Conservation (phyloP, 2,888 invertebrate genomes). For the Bombylius major region DNA sequence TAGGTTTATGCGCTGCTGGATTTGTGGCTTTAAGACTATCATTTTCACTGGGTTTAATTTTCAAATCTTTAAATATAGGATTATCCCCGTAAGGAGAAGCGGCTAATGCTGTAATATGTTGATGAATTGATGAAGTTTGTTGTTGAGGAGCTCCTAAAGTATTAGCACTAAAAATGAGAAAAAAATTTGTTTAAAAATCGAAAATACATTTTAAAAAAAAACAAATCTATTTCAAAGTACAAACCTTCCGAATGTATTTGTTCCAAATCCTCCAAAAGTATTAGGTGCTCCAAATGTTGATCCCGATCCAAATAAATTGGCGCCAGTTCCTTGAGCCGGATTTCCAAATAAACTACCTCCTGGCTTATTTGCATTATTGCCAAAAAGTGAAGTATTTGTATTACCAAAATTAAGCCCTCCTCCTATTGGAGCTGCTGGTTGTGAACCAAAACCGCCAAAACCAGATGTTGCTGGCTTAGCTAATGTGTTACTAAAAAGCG, state of each 20-base stretch:
- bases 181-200: not conserved
- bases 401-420: conserved; percentile 13
- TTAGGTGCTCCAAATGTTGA: conserved; percentile 17
- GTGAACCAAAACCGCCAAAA: conserved; percentile 44
- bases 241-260: conserved; percentile 22
- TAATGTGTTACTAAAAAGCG: conserved; percentile 29
- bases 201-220: not conserved
- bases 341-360: conserved; percentile 40
- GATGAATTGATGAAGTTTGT: conserved; percentile 44
- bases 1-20: conserved; percentile 55
- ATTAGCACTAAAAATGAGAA: conserved; percentile 11
- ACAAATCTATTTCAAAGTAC: no score
- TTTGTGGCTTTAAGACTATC: conserved; percentile 58
- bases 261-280: conserved; percentile 14
- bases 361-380: conserved; percentile 30
- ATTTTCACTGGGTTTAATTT: conserved; percentile 39
- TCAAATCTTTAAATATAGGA: conserved; percentile 65
- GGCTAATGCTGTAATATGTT: conserved; percentile 61
- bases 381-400: conserved; percentile 33
- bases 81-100: conserved; percentile 80
- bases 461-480: conserved; percentile 39
- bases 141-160: conserved; percentile 23
- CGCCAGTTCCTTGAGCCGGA: conserved; percentile 29
- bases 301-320: conserved; percentile 37
- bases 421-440: conserved; percentile 23